Percentiles rank a stretch among this genome's conserved stretches.
Conservation (phyloP, 2,113 vertebrate species). For the Hippoglossus stenolepis region DNA sequence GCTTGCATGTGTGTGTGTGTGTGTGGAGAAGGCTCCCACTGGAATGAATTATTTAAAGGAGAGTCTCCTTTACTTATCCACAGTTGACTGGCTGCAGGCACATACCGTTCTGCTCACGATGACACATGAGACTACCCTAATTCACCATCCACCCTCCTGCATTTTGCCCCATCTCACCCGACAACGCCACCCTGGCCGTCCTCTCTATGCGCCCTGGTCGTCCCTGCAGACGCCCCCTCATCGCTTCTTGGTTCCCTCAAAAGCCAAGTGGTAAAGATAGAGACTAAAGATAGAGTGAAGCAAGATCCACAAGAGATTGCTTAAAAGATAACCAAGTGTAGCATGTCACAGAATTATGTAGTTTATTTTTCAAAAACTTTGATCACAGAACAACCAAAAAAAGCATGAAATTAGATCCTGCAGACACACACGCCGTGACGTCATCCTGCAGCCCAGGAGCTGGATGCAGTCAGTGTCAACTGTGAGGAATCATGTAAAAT, state of each 20-base stretch:
- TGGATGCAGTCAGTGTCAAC: conserved; percentile 26
- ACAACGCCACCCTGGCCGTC: conserved; percentile 13
- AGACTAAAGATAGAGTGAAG: neutral
- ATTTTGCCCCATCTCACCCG: conserved; percentile 44
- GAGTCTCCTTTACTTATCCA: conserved; percentile 81
- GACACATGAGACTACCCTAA: conserved; percentile 68
- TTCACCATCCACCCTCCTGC: conserved; percentile 46
- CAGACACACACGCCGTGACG: neutral
- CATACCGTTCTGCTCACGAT: conserved; percentile 61
- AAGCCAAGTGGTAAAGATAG: neutral
- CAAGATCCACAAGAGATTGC: neutral
- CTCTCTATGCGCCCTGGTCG: conserved; percentile 26
- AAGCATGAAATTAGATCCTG: neutral
- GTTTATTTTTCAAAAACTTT: conserved; percentile 7
- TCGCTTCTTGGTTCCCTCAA: neutral
- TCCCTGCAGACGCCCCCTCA: conserved; percentile 16
- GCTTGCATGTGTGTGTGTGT: conserved; percentile 10
- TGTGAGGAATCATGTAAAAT: conserved; percentile 72
- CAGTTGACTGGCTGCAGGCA: conserved; percentile 65
- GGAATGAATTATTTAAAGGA: conserved; percentile 79
- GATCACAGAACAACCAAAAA: neutral
- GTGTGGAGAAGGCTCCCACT: conserved; percentile 56
- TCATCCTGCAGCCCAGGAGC: conserved; percentile 39
- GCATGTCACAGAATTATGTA: neutral
- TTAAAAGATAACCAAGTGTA: neutral